Conservation (phyloP, 2,113 vertebrate genomes). For the Bettongia penicillata region DNA sequence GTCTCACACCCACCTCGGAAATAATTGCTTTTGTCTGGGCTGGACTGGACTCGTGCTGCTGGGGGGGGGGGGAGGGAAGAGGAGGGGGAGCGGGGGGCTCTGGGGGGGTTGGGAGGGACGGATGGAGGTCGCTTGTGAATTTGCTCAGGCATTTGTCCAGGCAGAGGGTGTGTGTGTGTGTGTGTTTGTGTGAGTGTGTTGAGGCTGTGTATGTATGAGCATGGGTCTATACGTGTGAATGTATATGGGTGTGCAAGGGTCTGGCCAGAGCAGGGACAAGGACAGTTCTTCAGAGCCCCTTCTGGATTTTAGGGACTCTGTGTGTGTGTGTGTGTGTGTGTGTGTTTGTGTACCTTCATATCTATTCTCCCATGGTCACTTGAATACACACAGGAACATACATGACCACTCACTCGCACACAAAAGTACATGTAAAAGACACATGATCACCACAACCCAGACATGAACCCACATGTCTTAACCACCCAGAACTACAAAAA, state of each 20-base stretch:
- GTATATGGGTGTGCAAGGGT: neutral
- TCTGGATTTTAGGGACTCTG: conserved; percentile 23
- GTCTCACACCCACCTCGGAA: conserved; percentile 80
- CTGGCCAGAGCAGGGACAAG: neutral
- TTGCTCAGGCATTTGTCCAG: conserved; percentile 70
- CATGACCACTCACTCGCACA: conserved; percentile 52
- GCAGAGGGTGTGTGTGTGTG: conserved; percentile 20
- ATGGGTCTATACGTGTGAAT: too few species aligned
- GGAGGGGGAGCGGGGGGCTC: conserved; percentile 73
- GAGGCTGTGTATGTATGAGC: too few species aligned
- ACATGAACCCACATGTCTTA: neutral
- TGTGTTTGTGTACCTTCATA: too few species aligned
- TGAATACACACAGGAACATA: neutral
- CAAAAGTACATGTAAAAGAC: neutral
- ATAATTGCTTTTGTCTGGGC: conserved; percentile 85
- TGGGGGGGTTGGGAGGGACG: conserved; percentile 81
- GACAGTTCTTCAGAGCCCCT: neutral
- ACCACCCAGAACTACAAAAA: neutral
- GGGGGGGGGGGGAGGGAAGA: too few species aligned
- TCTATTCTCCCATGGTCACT: too few species aligned
- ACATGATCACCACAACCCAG: neutral
- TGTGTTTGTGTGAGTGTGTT: too few species aligned
- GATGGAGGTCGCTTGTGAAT: conserved; percentile 76
- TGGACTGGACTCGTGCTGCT: conserved; percentile 78
- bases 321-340: too few species aligned